phyloP scores from a whole-genome alignment of 2,888 invertebrate genomes.

The Formica aserva region DNA sequence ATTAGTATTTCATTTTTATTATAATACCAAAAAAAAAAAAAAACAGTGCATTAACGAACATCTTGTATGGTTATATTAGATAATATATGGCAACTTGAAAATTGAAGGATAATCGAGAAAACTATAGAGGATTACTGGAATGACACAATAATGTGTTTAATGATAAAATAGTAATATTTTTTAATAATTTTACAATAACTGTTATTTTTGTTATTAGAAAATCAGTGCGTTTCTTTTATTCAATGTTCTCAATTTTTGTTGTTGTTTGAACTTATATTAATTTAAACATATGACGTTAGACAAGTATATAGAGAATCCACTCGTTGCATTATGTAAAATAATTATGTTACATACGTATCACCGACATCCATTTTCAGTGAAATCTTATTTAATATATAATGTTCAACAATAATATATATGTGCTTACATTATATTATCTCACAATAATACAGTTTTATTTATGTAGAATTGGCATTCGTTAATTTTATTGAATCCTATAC shows the following conservation, averaged over 20 bases:
- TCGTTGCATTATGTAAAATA: constrained; percentile 27
- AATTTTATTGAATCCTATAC: constrained; percentile 81
- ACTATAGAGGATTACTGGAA: neutral
- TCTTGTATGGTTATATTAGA: neutral
- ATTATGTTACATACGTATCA: constrained; percentile 51
- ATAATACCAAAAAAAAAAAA: neutral
- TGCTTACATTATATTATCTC: constrained; percentile 66
- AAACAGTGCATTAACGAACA: neutral
- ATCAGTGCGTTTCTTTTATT: neutral
- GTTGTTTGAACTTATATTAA: neutral
- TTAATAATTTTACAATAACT: constrained; percentile 12
- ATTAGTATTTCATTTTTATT: neutral
- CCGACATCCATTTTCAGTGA: constrained; percentile 48
- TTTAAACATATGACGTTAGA: constrained; percentile 21
- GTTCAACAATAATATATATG: constrained; percentile 65
- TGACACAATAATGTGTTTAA: neutral
- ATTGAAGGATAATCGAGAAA: neutral
- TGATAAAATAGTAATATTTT: constrained; percentile 33
- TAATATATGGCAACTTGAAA: neutral
- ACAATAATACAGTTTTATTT: constrained; percentile 67
- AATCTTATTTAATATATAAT: constrained; percentile 56
- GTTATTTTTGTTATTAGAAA: neutral
- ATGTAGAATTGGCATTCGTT: constrained; percentile 74
- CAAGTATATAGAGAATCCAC: constrained; percentile 24
- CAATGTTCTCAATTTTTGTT: neutral